Evolutionary conservation across 2,113 vertebrate species (phyloP).

Genomic region (Clarias gariepinus): DNA sequence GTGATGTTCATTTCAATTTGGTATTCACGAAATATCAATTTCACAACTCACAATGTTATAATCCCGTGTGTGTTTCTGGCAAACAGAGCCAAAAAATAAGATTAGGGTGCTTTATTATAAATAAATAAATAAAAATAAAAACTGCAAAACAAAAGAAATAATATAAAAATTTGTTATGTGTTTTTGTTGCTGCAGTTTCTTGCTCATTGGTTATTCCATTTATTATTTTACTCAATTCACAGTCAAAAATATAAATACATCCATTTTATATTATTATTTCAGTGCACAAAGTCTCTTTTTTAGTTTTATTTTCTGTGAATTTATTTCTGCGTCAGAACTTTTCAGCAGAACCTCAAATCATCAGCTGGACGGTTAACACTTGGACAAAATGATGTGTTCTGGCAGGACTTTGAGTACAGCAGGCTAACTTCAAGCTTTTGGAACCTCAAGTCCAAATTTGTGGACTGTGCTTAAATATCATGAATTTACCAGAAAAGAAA

Average conservation of each 20-base stretch:
- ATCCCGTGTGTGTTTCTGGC: constrained; percentile 7
- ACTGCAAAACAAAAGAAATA: background rate
- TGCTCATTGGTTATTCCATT: background rate
- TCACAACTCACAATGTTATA: background rate
- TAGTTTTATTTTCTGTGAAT: background rate
- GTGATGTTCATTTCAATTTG: background rate
- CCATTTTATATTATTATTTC: no score
- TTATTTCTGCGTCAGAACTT: no score
- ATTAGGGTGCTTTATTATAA: background rate
- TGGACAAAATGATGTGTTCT: no score
- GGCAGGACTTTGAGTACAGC: no score
- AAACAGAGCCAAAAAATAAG: background rate
- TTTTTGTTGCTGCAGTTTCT: background rate
- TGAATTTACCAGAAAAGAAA: no score
- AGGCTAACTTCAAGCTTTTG: no score
- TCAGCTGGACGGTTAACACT: no score
- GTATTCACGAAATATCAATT: background rate
- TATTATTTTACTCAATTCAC: no score
- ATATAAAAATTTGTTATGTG: background rate
- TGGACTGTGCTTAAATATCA: no score
- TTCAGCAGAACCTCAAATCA: no score
- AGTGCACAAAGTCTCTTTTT: background rate
- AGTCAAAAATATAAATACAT: background rate
- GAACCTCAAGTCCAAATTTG: no score
- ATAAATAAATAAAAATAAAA: background rate